Conservation (phyloP, 2,113 vertebrate genomes). For the Gobiocypris rarus region DNA sequence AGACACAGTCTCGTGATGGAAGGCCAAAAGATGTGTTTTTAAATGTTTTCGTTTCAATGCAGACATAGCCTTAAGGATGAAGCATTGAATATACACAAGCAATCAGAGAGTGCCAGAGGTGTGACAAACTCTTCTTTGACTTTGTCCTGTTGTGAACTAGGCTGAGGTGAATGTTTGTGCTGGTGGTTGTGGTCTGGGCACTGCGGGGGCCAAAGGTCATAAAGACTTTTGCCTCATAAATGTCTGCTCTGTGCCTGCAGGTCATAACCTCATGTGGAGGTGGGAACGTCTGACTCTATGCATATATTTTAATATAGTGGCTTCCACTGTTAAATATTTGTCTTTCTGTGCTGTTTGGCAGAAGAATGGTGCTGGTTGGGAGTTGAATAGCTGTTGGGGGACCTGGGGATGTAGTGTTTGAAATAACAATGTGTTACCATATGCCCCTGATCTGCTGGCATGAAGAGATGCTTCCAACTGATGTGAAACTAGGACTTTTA, state of each 20-base stretch:
- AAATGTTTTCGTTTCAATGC: too few species aligned
- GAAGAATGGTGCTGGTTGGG: not conserved
- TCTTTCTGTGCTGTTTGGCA: slow-evolving; percentile 38
- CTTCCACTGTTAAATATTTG: slow-evolving; percentile 51
- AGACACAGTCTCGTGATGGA: too few species aligned
- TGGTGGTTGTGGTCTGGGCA: slow-evolving; percentile 10
- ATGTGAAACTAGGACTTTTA: slow-evolving; percentile 41
- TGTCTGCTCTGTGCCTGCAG: slow-evolving; percentile 20
- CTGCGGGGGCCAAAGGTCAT: slow-evolving; percentile 30
- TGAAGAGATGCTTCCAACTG: slow-evolving; percentile 18
- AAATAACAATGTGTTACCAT: slow-evolving; percentile 24
- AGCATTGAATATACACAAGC: not conserved
- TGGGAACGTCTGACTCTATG: slow-evolving; percentile 25
- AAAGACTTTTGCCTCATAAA: slow-evolving; percentile 44
- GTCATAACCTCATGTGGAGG: slow-evolving; percentile 34
- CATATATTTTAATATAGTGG: slow-evolving; percentile 36
- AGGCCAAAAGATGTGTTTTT: too few species aligned
- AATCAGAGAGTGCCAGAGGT: slow-evolving; percentile 1
- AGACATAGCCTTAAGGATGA: not conserved
- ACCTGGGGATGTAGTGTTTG: slow-evolving; percentile 2
- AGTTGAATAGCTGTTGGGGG: slow-evolving; percentile 2
- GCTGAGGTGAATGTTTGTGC: slow-evolving; percentile 25
- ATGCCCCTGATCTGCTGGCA: not conserved
- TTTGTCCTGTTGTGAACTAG: slow-evolving; percentile 5
- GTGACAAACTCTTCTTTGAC: slow-evolving; percentile 16